Evolutionary conservation across 2,797 vertebrate genomes (phyloP), one percentile per base, ranked within the genome.

Genomic region (Micropoecilia bifurca): DNA sequence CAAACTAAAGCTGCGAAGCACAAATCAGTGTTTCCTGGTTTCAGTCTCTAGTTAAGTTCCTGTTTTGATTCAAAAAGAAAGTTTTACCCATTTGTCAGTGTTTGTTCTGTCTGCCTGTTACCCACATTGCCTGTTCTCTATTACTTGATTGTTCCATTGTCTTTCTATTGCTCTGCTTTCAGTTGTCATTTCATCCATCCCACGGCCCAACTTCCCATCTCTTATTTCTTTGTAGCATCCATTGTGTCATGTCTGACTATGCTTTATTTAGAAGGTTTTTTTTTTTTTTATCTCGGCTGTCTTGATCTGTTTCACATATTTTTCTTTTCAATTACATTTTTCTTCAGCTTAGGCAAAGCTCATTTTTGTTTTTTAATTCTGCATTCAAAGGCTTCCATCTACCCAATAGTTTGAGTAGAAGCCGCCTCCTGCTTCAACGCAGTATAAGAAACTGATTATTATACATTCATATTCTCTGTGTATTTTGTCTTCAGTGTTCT

Each of bases 141-240:
- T 61, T 33, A 33, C 74, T 74, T 59, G 73, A 43, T 74, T 74
- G 16, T 41, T 74, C 53, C 43, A 63, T 63, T 75, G 74, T 59
- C 53, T 75, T 8, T 25, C 22, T 13, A 6, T 43, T 69, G 10
- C 39, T 69, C 22, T 43, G 22, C 39, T 69, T 69, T 69, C 66
- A 69, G 39, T 69, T 69, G 39, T n/a, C 39, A 43, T 43, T 69
- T 43, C 22, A n/a, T 43, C 39, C 66, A 69, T 39, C 63, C 61
- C 61, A 66, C 61, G 20, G 33, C 61, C 61, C 61, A 66, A 66
- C 33, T 69, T 43, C 66, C 41, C 12, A 41, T 69, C 39, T 43
- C 66, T 22, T 43, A 14, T 43, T 43, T 43, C 66, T n/a, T 43
- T 69, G 66, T 43, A 69, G 22, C 66, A 43, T 14, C 66, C 39